Base-by-base conservation (phyloP, 2,113 vertebrate genomes). In the Turdus rufiventris region DNA sequence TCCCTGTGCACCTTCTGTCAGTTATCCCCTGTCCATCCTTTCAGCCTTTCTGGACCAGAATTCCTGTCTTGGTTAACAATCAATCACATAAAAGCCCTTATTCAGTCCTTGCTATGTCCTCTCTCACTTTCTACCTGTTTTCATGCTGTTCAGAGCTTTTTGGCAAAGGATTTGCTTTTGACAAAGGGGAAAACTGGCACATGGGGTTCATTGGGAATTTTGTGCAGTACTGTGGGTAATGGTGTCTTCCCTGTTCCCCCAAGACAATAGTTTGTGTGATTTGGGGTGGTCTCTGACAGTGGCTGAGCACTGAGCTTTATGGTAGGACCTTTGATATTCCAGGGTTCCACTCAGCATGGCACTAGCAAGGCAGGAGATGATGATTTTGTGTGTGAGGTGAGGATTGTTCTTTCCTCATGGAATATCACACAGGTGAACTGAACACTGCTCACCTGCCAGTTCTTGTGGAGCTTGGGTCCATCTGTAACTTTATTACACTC, bases 351-450 rank as follows among this genome's bases (percentile, higher is more conserved):
- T 76, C 19, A 1, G 7, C 33, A 60, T 42, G 38, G 17, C 51
- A 21, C 19, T 8, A 34, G 51, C 29, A 43, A 47, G n/a, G 73
- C 33, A 47, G 47, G 56, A 54, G 63, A 10, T 1, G 1, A 3
- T 61, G 0, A 1, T 53, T 70, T 45, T 51, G 5, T 56, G 1
- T n/a, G 21, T 12, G 68, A 66, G 51, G 1, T 38, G n/a, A 34
- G 65, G n/a, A 8, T 63, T 67, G 33, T 58, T 72, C 31, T 8
- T 51, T 18, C 25, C 40, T 60, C 9, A 2, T 19, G 76, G 65
- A 83, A 18, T 36, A 21, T 12, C 5, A 1, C 0, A 0, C 13
- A 43, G 48, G 11, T 82, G 34, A 75, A 11, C 36, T 48, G 9
- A 47, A 12, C 17, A n/a, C 45, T n/a, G 14, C 31, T 31, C 20